Conservation (phyloP, 2,113 vertebrate genomes). For the Ameiurus melas region DNA sequence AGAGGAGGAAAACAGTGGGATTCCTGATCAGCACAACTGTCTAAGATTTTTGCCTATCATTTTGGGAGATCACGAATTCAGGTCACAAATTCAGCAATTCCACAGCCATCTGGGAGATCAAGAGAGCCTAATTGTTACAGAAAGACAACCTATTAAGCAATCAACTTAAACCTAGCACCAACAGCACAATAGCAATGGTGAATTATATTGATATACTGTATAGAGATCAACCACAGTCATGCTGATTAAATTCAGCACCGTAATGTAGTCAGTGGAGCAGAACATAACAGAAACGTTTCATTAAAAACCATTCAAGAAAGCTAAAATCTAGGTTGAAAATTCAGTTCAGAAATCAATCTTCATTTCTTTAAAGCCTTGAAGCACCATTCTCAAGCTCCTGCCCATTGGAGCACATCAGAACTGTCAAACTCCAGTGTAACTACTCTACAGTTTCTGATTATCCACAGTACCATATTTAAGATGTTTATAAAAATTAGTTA, state of each 20-base stretch:
- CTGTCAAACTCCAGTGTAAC: background rate
- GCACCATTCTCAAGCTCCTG: background rate
- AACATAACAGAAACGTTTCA: background rate
- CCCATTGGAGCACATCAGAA: background rate
- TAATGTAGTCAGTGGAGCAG: background rate
- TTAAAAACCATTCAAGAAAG: background rate
- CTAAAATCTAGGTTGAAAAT: background rate
- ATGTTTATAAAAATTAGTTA: background rate
- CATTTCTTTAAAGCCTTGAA: background rate
- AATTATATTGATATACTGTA: background rate
- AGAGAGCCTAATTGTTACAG: background rate
- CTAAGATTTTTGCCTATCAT: background rate
- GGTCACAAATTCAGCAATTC: background rate
- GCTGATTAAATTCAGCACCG: background rate
- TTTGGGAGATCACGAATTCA: background rate
- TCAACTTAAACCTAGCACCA: background rate
- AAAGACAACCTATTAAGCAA: background rate
- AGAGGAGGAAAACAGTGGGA: no score
- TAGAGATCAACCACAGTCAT: background rate
- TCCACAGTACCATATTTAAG: background rate
- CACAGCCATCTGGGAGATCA: background rate
- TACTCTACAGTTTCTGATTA: background rate
- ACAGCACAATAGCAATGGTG: background rate
- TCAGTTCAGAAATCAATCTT: background rate
- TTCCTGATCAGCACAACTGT: background rate